Evolutionary conservation across 2,888 invertebrate genomes (phyloP), one percentile per base, ranked within the genome.

Genomic region (Frankliniella intonsa): DNA sequence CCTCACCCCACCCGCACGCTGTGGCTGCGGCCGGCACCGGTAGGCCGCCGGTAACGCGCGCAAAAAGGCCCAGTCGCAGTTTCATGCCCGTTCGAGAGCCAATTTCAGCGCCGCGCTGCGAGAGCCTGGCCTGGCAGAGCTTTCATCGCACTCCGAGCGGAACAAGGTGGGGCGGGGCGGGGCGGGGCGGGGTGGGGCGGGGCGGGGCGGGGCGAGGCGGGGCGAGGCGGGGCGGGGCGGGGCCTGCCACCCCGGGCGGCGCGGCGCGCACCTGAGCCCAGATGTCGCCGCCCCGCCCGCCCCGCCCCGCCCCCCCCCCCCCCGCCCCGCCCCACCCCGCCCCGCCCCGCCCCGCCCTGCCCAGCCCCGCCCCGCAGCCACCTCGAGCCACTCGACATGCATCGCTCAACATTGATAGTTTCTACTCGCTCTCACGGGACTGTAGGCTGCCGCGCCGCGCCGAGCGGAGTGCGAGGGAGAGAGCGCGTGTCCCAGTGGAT

Each of bases 321-420:
- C 82, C 76, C 55, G 82, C 55, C 55, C 65, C 55, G 81, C 79
- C 38, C 38, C 38, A 5, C 3, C 38, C 38, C 38, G 38, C 3
- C 38, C 38, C 38, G 38, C 3, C 38, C 38, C 38, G 38, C 3
- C 38, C 38, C 38, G 38, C 3, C 38, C 38, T n/a, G n/a, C n/a
- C 12, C 14, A 79, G 82, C 81, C 82, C 76, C 55, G 82, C 55
- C 55, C 65, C 55, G 81, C 79, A 81, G 82, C 82, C 81, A 55
- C 80, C 11, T 55, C 14, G 55, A 55, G 55, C 55, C 14, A 55
- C 11, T 55, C 81, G 82, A 82, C 81, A 82, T 51, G 81, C 80
- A 81, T 50, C 80, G 80, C 51, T 51, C 80, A 50, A 80, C 80
- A 50, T 51, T 50, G n/a, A 19, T 38, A 38, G 38, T 50, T 51